phyloP scores from a whole-genome alignment of 2,113 vertebrate species.

The Sterna hirundo region DNA sequence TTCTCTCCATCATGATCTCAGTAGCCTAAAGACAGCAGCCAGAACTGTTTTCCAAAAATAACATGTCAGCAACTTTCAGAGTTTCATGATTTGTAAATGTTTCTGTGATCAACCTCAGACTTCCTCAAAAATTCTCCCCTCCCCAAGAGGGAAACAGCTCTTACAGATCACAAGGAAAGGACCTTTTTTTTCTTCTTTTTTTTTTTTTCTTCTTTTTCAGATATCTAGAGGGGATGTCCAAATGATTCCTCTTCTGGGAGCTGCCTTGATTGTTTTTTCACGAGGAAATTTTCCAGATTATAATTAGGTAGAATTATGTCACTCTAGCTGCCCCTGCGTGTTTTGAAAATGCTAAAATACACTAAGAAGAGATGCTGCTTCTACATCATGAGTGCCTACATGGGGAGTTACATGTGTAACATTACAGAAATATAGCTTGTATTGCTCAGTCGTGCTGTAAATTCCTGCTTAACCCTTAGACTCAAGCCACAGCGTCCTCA shows the following conservation, averaged over 20 bases:
- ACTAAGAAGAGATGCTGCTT: background rate
- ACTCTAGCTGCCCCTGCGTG: background rate
- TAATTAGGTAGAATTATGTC: background rate
- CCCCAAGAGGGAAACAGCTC: background rate
- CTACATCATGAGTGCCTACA: background rate
- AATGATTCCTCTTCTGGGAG: background rate
- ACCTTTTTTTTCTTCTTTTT: background rate
- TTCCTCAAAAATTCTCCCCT: slow-evolving; percentile 53
- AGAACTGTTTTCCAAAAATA: slow-evolving; percentile 35
- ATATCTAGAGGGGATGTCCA: background rate
- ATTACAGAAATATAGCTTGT: background rate
- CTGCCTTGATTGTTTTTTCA: background rate
- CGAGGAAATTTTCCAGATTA: background rate
- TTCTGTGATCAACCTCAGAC: background rate
- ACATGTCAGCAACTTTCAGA: slow-evolving; percentile 1
- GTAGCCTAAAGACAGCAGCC: background rate
- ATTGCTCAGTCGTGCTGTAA: background rate
- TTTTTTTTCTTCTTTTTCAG: background rate
- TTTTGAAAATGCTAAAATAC: background rate
- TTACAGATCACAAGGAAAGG: background rate
- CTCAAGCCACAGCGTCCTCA: rapidly evolving
- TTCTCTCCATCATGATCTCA: background rate
- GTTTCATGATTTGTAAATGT: slow-evolving; percentile 49
- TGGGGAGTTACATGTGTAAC: background rate
- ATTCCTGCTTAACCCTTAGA: background rate